A percentile compares a stretch with the other conserved stretches of the same genome.
These are phyloP conservation scores for Sus cebifrons DNA, from an alignment of 2,797 vertebrate species.

Conservation along the genomic window DNA sequence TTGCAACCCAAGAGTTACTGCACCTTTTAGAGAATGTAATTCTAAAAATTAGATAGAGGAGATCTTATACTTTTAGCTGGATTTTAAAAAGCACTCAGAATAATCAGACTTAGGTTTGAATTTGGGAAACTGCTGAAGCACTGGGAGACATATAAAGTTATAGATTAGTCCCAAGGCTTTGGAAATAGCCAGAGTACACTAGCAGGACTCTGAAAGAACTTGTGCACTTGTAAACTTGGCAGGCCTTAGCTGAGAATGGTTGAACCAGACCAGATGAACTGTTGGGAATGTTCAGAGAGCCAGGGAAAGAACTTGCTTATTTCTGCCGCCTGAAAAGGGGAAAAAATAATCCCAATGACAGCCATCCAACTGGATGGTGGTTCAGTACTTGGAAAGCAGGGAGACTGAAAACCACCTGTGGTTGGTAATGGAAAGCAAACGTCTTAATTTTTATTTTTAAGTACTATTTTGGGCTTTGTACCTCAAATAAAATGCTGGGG, in stretches of 20 bases:
- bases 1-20: background rate
- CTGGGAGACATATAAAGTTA: background rate
- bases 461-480: conserved; percentile 75
- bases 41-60: conserved; percentile 41
- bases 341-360: conserved; percentile 82
- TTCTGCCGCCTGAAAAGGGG: conserved; percentile 78
- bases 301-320: conserved; percentile 83
- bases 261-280: conserved; percentile 83
- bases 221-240: conserved; percentile 85
- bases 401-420: conserved; percentile 82
- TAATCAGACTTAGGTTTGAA: conserved; percentile 7
- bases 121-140: background rate
- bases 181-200: conserved; percentile 21
- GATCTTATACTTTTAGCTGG: background rate
- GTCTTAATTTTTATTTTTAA: conserved; percentile 73
- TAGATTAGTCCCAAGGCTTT: conserved; percentile 12
- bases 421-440: conserved; percentile 83
- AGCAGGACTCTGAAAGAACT: conserved; percentile 61
- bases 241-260: conserved; percentile 69
- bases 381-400: conserved; percentile 83
- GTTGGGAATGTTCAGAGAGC: conserved; percentile 74
- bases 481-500: conserved; percentile 71
- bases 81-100: conserved; percentile 38
- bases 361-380: conserved; percentile 73
- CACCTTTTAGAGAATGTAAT: background rate